Conservation (phyloP, 2,888 invertebrate species). For the Galerucella pusilla region DNA sequence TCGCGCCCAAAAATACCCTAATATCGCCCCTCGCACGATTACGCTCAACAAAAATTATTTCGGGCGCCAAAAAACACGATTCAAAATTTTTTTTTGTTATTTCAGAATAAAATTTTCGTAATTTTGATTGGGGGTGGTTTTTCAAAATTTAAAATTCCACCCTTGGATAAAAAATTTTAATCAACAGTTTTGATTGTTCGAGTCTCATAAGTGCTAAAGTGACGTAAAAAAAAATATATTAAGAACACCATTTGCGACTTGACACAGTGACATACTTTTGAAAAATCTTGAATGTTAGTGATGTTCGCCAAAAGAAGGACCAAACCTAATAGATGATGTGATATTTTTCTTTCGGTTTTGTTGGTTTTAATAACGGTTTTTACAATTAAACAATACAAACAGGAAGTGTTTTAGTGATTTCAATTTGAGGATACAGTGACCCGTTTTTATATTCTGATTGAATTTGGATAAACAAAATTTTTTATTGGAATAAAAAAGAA, state of each 20-base stretch:
- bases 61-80: background rate
- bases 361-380: conserved; percentile 29
- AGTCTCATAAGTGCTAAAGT: background rate
- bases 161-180: background rate
- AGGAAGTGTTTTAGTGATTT: conserved; percentile 35
- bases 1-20: conserved; percentile 26
- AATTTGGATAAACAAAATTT: conserved; percentile 38
- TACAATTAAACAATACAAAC: conserved; percentile 25
- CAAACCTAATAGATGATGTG: conserved; percentile 54
- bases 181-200: background rate
- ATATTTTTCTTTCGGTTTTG: conserved; percentile 7
- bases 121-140: conserved; percentile 4
- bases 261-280: conserved; percentile 60
- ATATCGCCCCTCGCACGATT: conserved; percentile 16
- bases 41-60: background rate
- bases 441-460: conserved; percentile 49
- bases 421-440: conserved; percentile 59
- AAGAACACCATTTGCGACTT: conserved; percentile 32
- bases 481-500: conserved; percentile 26
- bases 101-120: too few relatives aligned
- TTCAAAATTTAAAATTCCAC: background rate
- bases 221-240: conserved; percentile 30
- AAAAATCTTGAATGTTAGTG: conserved; percentile 44
- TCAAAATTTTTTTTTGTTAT: too few relatives aligned
- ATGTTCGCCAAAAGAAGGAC: conserved; percentile 55